Base-by-base conservation (phyloP, 2,113 vertebrate species). In the Mesocricetus auratus region DNA sequence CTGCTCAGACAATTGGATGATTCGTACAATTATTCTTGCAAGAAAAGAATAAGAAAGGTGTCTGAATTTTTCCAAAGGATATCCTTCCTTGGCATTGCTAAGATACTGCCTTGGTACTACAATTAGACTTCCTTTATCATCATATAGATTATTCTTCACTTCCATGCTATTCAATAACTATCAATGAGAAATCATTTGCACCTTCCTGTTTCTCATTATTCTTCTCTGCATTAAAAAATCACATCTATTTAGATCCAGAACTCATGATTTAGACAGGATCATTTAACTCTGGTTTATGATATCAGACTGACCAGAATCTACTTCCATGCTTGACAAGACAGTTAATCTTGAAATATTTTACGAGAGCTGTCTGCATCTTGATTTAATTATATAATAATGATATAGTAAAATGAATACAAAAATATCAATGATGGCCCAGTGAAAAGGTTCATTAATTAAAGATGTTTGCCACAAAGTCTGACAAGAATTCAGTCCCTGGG, bases 1-100 rank as follows among this genome's bases (percentile, higher is more conserved):
- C 95, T 97, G 94, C 96, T 97, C 93, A 97, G 96, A 86, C 97
- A 94, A 94, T 64, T 94, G 79, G 95, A 98, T 97, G 97, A 98
- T 94, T 98, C 97, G 97, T 21, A 81, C 47, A 68, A 33, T 97
- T 96, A 97, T 45, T 79, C 97, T 91, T 96, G 96, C 86, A 86
- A 94, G 90, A n/a, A 94, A 86, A 56, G 68, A 93, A 94, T 96
- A 93, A 62, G 93, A 97, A 93, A 62, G 91, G 96, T 95, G 91
- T 81, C 96, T 89, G 96, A 73, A 81, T 58, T 87, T 50, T 89
- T 91, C 90, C 86, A 53, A 86, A 93, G 39, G 19, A 47, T 47
- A 45, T 50, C 77, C 75, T 95, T 66, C 69, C n/a, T 66, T 50
- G 45, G 64, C 71, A 42, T 64, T 36, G 69, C 73, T 66, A 33